Evolutionary conservation across 2,113 vertebrate species (phyloP).

Genomic region (human (Homo sapiens)): DNA sequence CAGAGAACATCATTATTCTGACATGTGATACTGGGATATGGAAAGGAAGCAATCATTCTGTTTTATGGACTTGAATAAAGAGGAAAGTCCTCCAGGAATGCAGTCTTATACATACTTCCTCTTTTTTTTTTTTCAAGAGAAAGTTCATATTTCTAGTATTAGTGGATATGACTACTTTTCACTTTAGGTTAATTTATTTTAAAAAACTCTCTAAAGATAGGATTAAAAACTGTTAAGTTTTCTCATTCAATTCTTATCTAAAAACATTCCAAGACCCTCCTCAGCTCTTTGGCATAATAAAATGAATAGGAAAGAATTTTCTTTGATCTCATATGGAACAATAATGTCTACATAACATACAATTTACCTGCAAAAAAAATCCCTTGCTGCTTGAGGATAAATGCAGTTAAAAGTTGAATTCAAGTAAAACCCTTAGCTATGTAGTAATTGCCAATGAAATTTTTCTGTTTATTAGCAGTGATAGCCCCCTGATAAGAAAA

Average conservation of each 20-base stretch:
- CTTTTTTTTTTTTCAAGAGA: not conserved
- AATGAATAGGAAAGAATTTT: not conserved
- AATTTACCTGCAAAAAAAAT: not conserved
- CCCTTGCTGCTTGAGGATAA: not conserved
- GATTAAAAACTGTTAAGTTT: not conserved
- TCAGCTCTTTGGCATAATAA: not conserved
- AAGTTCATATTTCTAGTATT: not conserved
- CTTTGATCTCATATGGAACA: not conserved
- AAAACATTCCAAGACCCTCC: not conserved
- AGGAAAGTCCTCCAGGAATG: not conserved
- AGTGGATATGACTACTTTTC: not conserved
- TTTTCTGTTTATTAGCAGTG: not conserved
- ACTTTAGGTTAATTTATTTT: not conserved
- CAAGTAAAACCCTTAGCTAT: not conserved
- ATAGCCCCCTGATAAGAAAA: not conserved
- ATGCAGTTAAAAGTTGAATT: not conserved
- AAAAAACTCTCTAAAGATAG: not conserved
- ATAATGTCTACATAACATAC: not conserved
- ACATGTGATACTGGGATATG: not conserved
- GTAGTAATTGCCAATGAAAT: not conserved
- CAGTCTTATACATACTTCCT: not conserved
- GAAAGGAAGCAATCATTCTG: slow-evolving; percentile 31
- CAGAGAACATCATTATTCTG: not conserved
- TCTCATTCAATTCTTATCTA: not conserved
- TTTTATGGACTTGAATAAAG: not conserved